phyloP scores from a whole-genome alignment of 1,140 invertebrate genomes.

The Belonocnema kinseyi region DNA sequence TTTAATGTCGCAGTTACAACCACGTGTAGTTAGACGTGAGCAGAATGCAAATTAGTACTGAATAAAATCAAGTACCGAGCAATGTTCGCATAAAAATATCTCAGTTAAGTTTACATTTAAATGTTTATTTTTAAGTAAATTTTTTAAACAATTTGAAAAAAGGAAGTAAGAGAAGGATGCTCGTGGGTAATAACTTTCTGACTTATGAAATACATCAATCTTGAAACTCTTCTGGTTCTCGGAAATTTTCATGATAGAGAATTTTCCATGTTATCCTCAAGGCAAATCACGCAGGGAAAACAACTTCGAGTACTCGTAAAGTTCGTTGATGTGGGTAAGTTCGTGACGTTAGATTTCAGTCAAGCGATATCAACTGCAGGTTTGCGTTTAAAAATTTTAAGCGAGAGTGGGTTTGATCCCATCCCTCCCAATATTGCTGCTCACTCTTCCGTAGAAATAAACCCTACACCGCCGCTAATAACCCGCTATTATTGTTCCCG shows the following conservation, averaged over 20 bases:
- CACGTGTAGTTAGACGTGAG: too few species aligned
- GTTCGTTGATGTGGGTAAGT: conserved; percentile 21
- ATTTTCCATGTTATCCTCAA: conserved; percentile 20
- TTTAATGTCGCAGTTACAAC: too few species aligned
- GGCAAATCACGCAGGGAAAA: conserved; percentile 15
- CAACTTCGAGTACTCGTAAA: conserved; percentile 26
- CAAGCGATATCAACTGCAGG: conserved; percentile 27
- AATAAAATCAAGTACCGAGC: too few species aligned
- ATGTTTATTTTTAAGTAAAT: too few species aligned
- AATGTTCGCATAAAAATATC: too few species aligned
- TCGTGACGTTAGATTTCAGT: conserved; percentile 28
- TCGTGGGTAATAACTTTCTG: too few species aligned
- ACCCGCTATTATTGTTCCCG: conserved; percentile 70
- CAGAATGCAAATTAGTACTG: too few species aligned
- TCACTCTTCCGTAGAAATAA: conserved; percentile 61
- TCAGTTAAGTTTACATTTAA: too few species aligned
- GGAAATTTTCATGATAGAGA: background rate
- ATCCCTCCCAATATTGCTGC: conserved; percentile 26
- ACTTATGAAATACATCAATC: background rate
- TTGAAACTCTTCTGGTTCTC: background rate
- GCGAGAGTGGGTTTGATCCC: conserved; percentile 4
- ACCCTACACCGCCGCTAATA: conserved; percentile 68
- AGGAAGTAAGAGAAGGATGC: too few species aligned
- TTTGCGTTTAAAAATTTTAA: conserved; percentile 28
- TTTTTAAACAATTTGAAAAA: too few species aligned